phyloP scores from a whole-genome alignment of 2,888 invertebrate species.

The Himalopsyche kuldschensis region DNA sequence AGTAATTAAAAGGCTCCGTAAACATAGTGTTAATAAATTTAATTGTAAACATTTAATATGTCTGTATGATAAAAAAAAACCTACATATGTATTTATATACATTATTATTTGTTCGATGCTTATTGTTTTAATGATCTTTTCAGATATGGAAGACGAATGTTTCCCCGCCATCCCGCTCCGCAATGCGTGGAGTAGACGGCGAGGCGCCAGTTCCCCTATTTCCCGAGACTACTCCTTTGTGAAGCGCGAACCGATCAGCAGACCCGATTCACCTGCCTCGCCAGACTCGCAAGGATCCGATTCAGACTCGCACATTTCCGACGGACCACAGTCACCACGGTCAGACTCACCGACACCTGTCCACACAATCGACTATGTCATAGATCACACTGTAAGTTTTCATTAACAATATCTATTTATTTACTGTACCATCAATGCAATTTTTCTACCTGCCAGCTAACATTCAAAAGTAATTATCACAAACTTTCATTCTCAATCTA shows the following conservation, averaged over 20 bases:
- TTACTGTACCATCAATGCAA: no score
- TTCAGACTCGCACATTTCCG: conserved; percentile 62
- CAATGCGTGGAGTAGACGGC: conserved; percentile 55
- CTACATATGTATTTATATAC: no score
- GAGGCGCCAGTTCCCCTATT: conserved; percentile 37
- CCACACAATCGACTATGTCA: conserved; percentile 60
- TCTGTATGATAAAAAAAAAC: no score
- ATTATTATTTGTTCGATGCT: no score
- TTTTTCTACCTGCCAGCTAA: no score
- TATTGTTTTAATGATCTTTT: conserved; percentile 41
- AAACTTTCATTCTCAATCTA: no score
- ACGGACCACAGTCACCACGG: conserved; percentile 39
- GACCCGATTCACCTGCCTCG: conserved; percentile 74
- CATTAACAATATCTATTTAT: background rate
- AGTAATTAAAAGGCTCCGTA: no score
- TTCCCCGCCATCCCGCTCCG: conserved; percentile 80
- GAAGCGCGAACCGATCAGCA: conserved; percentile 77
- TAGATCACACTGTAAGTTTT: conserved; percentile 63
- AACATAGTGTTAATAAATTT: no score
- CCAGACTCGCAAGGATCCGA: conserved; percentile 63
- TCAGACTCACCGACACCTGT: conserved; percentile 42
- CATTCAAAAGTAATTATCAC: background rate
- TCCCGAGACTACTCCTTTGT: conserved; percentile 55
- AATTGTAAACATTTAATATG: no score
- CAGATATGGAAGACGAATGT: conserved; percentile 91